Conservation (phyloP, 2,888 invertebrate species). For the Leptopilina drosophilae region DNA sequence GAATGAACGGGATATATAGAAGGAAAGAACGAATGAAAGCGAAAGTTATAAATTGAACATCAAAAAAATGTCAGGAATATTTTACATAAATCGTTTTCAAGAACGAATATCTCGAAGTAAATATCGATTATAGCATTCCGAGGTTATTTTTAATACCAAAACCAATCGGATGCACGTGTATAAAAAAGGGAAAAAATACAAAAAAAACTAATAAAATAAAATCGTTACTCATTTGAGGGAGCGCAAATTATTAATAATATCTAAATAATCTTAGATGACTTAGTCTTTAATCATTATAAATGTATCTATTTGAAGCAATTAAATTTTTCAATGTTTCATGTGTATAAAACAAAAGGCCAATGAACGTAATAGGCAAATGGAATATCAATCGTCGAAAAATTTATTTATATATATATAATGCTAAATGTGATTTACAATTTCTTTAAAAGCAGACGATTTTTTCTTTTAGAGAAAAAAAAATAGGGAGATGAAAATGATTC, state of each 20-base stretch:
- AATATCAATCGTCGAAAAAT: slow-evolving; percentile 38
- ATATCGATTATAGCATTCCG: slow-evolving; percentile 66
- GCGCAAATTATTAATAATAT: slow-evolving; percentile 51
- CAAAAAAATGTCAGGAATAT: slow-evolving; percentile 47
- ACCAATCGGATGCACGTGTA: slow-evolving; percentile 73
- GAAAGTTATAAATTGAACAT: slow-evolving; percentile 17
- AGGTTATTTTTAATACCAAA: slow-evolving; percentile 78
- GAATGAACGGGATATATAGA: slow-evolving; percentile 39
- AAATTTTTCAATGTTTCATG: slow-evolving; percentile 47
- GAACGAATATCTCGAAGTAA: slow-evolving; percentile 53
- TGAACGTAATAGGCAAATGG: slow-evolving; percentile 21
- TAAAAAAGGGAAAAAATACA: slow-evolving; percentile 11
- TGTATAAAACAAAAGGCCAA: slow-evolving; percentile 3
- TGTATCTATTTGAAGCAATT: slow-evolving; percentile 58
- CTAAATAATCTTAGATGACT: slow-evolving; percentile 64
- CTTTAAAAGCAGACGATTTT: slow-evolving; percentile 9
- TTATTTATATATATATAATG: slow-evolving; percentile 5
- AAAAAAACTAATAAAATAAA: slow-evolving; percentile 12
- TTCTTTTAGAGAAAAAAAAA: slow-evolving; percentile 6
- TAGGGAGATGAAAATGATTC: background rate
- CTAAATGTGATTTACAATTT: slow-evolving; percentile 24
- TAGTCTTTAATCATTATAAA: slow-evolving; percentile 65
- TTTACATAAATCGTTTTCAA: slow-evolving; percentile 47
- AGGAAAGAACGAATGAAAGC: slow-evolving; percentile 24
- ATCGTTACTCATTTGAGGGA: background rate